Percentiles rank a stretch among this genome's conserved stretches.
Conservation (phyloP, 2,797 vertebrate genomes). For the Rhinogobio ventralis region DNA sequence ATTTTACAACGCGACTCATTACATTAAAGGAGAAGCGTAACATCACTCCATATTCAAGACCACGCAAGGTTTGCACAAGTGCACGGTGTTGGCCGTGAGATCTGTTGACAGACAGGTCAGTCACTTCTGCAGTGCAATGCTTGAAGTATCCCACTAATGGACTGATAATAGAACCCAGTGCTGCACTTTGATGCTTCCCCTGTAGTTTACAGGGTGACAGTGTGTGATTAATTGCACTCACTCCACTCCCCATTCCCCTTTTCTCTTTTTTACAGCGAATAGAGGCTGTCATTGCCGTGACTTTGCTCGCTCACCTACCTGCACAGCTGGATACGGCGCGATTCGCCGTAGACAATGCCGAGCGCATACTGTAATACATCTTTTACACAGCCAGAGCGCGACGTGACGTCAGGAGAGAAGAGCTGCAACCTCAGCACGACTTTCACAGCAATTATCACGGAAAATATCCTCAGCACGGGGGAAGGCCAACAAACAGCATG, state of each 20-base stretch:
- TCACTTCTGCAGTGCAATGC: slow-evolving; percentile 65
- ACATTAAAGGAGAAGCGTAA: slow-evolving; percentile 36
- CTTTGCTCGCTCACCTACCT: slow-evolving; percentile 43
- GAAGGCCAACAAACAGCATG: slow-evolving; percentile 62
- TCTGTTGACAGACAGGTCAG: slow-evolving; percentile 71
- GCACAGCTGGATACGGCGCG: slow-evolving; percentile 59
- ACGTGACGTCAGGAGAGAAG: slow-evolving; percentile 69
- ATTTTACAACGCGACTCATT: slow-evolving; percentile 38
- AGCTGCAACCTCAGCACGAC: slow-evolving; percentile 74
- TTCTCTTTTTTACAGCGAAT: slow-evolving; percentile 54
- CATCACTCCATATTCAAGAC: background rate
- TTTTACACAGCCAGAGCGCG: slow-evolving; percentile 63
- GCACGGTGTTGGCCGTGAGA: background rate
- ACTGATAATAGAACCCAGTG: slow-evolving; percentile 80
- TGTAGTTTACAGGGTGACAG: slow-evolving; percentile 74
- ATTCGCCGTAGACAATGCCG: slow-evolving; percentile 44
- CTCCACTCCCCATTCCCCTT: slow-evolving; percentile 64
- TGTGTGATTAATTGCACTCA: slow-evolving; percentile 80
- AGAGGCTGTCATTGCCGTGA: slow-evolving; percentile 56
- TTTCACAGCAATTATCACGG: slow-evolving; percentile 80
- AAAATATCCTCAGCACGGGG: slow-evolving; percentile 55
- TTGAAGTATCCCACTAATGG: slow-evolving; percentile 84
- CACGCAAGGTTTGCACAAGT: background rate
- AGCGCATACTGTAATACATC: slow-evolving; percentile 64
- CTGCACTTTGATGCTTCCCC: slow-evolving; percentile 73